Conservation (phyloP, 92 coral and sea anemone genomes). For the Phenganax subtilis region DNA sequence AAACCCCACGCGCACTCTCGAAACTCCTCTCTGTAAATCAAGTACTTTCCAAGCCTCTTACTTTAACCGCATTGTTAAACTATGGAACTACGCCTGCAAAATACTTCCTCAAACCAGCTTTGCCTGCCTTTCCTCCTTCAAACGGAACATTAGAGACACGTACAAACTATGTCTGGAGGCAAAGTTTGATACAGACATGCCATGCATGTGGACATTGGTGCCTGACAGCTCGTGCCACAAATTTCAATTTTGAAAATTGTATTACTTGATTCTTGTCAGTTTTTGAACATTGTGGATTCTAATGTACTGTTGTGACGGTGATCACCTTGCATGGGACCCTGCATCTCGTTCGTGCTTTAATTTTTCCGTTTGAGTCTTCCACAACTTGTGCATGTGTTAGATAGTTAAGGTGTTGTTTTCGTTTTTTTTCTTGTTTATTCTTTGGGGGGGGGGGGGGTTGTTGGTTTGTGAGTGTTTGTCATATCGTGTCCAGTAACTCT, state of each 20-base stretch:
- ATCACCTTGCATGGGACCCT: neutral
- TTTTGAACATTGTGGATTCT: neutral
- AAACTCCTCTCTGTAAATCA: neutral
- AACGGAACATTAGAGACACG: conserved; percentile 37
- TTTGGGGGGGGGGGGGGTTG: too few species aligned
- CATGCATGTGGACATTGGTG: conserved; percentile 40
- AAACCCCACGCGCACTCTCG: conserved; percentile 1
- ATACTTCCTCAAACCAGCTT: neutral
- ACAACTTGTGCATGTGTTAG: neutral
- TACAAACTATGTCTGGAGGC: conserved; percentile 35
- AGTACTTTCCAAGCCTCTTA: neutral
- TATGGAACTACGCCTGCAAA: neutral
- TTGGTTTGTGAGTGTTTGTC: neutral
- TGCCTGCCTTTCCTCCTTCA: conserved; percentile 25
- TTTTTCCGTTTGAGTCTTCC: neutral
- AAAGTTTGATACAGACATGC: conserved; percentile 29
- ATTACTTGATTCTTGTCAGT: neutral
- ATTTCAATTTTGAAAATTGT: neutral
- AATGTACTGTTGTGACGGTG: neutral
- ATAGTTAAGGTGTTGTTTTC: neutral
- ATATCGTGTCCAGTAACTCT: neutral
- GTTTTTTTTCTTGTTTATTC: neutral
- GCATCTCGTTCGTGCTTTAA: neutral
- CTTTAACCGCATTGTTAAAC: neutral
- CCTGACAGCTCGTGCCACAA: conserved; percentile 33